Evolutionary conservation across 2,888 invertebrate genomes (phyloP), one percentile per base, ranked within the genome.

Genomic region (Adelognathus sp.): DNA sequence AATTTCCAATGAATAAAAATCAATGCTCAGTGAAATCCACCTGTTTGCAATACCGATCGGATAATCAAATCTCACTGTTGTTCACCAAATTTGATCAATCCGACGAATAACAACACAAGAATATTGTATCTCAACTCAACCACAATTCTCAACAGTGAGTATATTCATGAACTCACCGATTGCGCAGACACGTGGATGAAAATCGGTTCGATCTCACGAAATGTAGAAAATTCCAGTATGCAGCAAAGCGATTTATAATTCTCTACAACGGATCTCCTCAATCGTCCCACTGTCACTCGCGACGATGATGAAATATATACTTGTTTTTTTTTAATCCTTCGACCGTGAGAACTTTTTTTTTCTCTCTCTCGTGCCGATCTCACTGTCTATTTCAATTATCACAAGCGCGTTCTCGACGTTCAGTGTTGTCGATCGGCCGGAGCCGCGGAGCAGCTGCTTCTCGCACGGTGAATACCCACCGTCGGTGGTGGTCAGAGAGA

Each of bases 401-500:
- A 11, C 24, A 18, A 18, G 46, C 46, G 9, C 18, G 46, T 54
- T 66, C 56, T 33, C 56, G 58, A 72, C 27, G 52, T 50, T 39
- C 75, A 54, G 50, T 61, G 67, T 29, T 24, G 67, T n/a, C n/a
- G n/a, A n/a, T n/a, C 50, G 7, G 33, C 46, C 31, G 39, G 44
- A n/a, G 58, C 31, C 36, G 4, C 18, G 36, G 41, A 41, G 44
- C 21, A 54, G 69, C 75, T 56, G 56, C 46, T 54, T 60, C 29
- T 39, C 63, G 31, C 64, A 24, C 63, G 33, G 64, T 36, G 36
- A 16, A 50, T 56, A 31, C 46, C 46, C 24, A n/a, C 44, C 5
- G 50, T 21, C n/a, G n/a, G 11, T 11, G 56, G 52, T 73, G 67
- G 61, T 73, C 61, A 56, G 24, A 67, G 69, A 66, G 63, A n/a